Evolutionary conservation across 2,888 invertebrate species (phyloP), one percentile per base, ranked within the genome.

Genomic region (Corythucha ciliata): DNA sequence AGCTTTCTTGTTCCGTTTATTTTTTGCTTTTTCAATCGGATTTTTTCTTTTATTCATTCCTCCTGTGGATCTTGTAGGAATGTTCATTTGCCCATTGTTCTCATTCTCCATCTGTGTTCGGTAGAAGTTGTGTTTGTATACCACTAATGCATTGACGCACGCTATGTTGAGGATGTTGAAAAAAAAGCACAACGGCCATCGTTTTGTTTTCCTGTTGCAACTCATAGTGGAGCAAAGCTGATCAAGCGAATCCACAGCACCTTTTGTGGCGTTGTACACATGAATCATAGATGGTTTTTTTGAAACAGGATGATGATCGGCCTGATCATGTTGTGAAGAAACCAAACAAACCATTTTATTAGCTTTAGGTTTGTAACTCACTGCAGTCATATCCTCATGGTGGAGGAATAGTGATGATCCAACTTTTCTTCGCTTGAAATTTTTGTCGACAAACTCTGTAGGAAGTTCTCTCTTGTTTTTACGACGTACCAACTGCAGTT

Each of bases 381-480:
- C 62, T 33, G 60, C 56, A 22, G 60, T 63, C 18, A 52, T 34
- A 26, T 62, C 53, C 29, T 61, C 52, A 46, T 61, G 59, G 54
- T 59, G 61, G 5, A 61, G 60, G 57, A 63, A 64, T 10, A 62
- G 27, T 12, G 59, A 57, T 16, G 62, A 57, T 39, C 53, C 54
- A 29, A 57, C 55, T 29, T 45, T 20, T 36, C 60, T 52, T 16
- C 45, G 39, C 26, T 39, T 14, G 32, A 29, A 54, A 52, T 57
- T 57, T 26, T 44, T 49, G 6, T 59, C 58, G 14, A 58, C 48
- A 54, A 66, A 64, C 49, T 62, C 62, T 36, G 60, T 61, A 58
- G 64, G 65, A 48, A 65, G 53, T 48, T 63, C 60, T 40, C 48
- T 49, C 57, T 63, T 64, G 44, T 63, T 55, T 33, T 37, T 37